A percentile compares a stretch with the other conserved stretches of the same genome.
Conservation (phyloP, 1,140 invertebrate genomes). For the Drosophila novamexicana region DNA sequence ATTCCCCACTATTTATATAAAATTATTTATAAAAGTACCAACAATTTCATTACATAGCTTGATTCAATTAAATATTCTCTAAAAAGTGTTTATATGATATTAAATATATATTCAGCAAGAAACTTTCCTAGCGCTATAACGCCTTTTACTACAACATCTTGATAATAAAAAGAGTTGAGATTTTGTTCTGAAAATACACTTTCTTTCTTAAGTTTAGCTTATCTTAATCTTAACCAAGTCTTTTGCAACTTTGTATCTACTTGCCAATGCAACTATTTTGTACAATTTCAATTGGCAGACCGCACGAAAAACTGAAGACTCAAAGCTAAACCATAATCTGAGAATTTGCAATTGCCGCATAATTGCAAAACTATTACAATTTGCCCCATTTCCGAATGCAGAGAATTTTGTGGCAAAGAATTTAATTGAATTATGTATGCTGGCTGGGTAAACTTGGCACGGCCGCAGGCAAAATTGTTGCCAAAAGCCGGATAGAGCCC, state of each 20-base stretch:
- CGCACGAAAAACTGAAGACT: constrained; percentile 1
- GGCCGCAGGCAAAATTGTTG: constrained; percentile 64
- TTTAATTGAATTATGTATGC: constrained; percentile 75
- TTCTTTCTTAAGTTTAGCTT: neutral
- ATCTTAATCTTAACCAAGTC: neutral
- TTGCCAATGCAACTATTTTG: constrained; percentile 13
- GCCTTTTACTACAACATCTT: no score
- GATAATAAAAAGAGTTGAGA: no score
- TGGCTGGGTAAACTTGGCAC: constrained; percentile 45
- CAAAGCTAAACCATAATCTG: constrained; percentile 31
- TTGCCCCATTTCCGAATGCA: constrained; percentile 56
- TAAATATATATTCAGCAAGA: no score
- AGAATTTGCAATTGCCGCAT: constrained; percentile 54
- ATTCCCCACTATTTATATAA: no score
- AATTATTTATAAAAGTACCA: no score
- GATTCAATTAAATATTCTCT: no score
- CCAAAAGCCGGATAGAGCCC: constrained; percentile 26
- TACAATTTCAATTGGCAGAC: constrained; percentile 10
- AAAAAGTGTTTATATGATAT: no score
- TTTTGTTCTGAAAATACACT: no score
- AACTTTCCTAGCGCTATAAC: no score
- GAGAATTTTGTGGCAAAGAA: constrained; percentile 52
- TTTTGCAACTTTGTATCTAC: neutral
- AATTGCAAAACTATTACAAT: constrained; percentile 78
- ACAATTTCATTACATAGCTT: no score